Percentiles rank a stretch among this genome's conserved stretches.
Conservation (phyloP, 1,140 invertebrate genomes). For the Xylocopa sonorina region DNA sequence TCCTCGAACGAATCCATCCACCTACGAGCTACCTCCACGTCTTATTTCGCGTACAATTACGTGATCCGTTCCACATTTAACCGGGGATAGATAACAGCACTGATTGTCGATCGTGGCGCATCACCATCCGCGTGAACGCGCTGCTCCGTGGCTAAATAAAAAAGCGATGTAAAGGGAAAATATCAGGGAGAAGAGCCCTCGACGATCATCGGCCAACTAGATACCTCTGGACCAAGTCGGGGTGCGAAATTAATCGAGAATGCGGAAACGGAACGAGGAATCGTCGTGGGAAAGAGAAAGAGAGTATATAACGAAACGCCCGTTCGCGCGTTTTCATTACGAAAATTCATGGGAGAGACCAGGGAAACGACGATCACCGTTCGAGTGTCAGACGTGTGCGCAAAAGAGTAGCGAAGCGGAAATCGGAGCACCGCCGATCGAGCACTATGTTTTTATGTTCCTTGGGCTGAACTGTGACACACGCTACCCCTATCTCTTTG, state of each 20-base stretch:
- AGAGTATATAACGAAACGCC: too few relatives aligned
- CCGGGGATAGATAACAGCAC: conserved; percentile 7
- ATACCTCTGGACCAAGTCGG: conserved; percentile 17
- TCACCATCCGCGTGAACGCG: conserved; percentile 6
- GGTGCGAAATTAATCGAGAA: conserved; percentile 16
- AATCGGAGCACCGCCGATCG: conserved; percentile 56
- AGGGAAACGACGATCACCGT: conserved; percentile 22
- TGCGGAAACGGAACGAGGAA: conserved; percentile 16
- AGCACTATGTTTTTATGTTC: conserved; percentile 53
- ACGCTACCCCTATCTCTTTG: conserved; percentile 67
- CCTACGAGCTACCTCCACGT: conserved; percentile 37
- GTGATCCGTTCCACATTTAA: conserved; percentile 14
- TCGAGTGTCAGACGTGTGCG: not conserved
- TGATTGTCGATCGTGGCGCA: conserved; percentile 36
- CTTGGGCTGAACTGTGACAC: conserved; percentile 67
- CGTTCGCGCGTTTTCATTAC: conserved; percentile 8
- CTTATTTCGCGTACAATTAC: conserved; percentile 18
- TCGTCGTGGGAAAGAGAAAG: conserved; percentile 36
- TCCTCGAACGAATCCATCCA: conserved; percentile 56
- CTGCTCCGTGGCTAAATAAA: not conserved
- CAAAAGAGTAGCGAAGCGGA: conserved; percentile 49
- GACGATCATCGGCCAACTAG: not conserved
- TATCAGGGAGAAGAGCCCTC: conserved; percentile 13
- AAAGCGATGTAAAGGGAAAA: not conserved
- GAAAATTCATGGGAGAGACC: conserved; percentile 31